phyloP scores from a whole-genome alignment of 2,113 vertebrate genomes.

The Romanogobio albipinnatus region DNA sequence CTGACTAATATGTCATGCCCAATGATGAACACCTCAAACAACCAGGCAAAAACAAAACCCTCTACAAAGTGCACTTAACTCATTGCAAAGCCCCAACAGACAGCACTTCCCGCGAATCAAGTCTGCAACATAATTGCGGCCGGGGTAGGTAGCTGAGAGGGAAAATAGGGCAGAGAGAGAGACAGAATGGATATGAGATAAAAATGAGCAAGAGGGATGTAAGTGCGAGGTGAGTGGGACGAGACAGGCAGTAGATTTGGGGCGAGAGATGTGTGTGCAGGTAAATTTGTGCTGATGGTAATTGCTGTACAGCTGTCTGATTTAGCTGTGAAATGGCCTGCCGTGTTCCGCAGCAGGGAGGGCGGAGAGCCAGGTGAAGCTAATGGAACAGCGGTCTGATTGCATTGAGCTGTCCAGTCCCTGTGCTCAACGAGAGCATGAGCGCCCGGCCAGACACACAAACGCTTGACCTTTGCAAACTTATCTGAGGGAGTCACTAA shows the following conservation, averaged over 20 bases:
- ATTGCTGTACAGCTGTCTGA: slow-evolving; percentile 59
- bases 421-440: slow-evolving; percentile 18
- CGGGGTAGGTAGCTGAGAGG: slow-evolving; percentile 8
- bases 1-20: slow-evolving; percentile 19
- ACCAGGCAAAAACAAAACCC: slow-evolving; percentile 11
- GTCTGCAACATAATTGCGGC: slow-evolving; percentile 2
- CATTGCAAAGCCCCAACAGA: slow-evolving; percentile 2
- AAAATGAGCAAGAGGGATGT: not conserved
- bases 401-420: slow-evolving; percentile 27
- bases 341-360: slow-evolving; percentile 60
- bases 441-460: slow-evolving; percentile 54
- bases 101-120: slow-evolving; percentile 27
- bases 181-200: slow-evolving; percentile 7
- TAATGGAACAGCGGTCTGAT: slow-evolving; percentile 50
- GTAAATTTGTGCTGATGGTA: slow-evolving; percentile 62
- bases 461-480: slow-evolving; percentile 66
- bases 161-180: slow-evolving; percentile 10
- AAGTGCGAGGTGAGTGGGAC: not conserved
- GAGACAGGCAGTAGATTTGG: slow-evolving; percentile 7
- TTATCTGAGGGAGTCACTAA: slow-evolving; percentile 49
- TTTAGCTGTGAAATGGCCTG: slow-evolving; percentile 59
- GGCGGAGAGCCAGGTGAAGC: slow-evolving; percentile 31
- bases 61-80: slow-evolving; percentile 39
- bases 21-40: slow-evolving; percentile 41
- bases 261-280: slow-evolving; percentile 43